phyloP scores from a whole-genome alignment of 2,113 vertebrate genomes.

The sheep (Ovis aries) region ARS-UI_Ramb_v3.0 NC_056054.1:169799001-169799500 shows the following conservation, averaged over 20 bases:
- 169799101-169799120: neutral
- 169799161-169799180: neutral
- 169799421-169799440: neutral
- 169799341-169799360: neutral
- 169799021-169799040: neutral
- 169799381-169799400: neutral
- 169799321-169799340: neutral
- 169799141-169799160: neutral
- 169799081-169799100: neutral
- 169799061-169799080: neutral
- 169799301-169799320: neutral
- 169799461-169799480: neutral
- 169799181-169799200: neutral
- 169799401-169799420: neutral
- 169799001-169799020: neutral
- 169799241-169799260: neutral
- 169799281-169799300: neutral
- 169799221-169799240: neutral
- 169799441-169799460: neutral
- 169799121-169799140: neutral
- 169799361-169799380: neutral
- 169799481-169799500: neutral
- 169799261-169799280: neutral
- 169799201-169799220: neutral
- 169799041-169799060: neutral